phyloP scores from a whole-genome alignment of 1,140 invertebrate species.

The Microplitis demolitor region DNA sequence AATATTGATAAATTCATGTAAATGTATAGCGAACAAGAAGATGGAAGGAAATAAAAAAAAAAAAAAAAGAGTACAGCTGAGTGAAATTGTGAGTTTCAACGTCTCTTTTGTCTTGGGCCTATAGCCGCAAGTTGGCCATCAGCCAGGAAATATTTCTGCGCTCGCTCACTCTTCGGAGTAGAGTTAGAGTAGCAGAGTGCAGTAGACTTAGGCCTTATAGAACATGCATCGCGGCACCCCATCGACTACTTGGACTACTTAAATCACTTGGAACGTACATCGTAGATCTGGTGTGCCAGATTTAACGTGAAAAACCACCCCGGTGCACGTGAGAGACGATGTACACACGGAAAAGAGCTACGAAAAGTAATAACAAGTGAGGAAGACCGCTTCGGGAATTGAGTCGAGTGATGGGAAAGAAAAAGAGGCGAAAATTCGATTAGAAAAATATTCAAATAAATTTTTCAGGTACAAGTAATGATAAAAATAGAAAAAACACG shows the following conservation, averaged over 20 bases:
- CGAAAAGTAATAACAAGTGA: background rate
- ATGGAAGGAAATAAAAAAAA: too few species aligned
- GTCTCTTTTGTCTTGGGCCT: background rate
- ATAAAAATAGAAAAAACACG: too few species aligned
- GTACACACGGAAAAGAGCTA: background rate
- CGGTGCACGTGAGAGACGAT: conserved; percentile 18
- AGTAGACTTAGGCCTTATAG: conserved; percentile 32
- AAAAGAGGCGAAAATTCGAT: too few species aligned
- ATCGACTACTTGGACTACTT: conserved; percentile 49
- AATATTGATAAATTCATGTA: too few species aligned
- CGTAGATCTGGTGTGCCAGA: conserved; percentile 33
- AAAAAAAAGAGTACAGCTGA: too few species aligned
- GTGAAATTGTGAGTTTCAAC: too few species aligned
- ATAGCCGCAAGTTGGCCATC: conserved; percentile 40
- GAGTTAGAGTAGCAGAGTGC: too few species aligned
- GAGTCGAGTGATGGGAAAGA: background rate
- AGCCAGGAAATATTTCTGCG: conserved; percentile 49
- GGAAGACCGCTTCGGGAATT: background rate
- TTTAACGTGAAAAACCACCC: conserved; percentile 35
- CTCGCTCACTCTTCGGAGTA: conserved; percentile 7
- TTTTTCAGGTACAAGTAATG: too few species aligned
- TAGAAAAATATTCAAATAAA: too few species aligned
- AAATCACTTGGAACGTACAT: conserved; percentile 49
- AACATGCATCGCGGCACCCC: conserved; percentile 38
- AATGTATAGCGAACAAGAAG: too few species aligned